Percentiles rank a stretch among this genome's conserved stretches.
Conservation (phyloP, 2,888 invertebrate species). For the Lasioglossum morio region DNA sequence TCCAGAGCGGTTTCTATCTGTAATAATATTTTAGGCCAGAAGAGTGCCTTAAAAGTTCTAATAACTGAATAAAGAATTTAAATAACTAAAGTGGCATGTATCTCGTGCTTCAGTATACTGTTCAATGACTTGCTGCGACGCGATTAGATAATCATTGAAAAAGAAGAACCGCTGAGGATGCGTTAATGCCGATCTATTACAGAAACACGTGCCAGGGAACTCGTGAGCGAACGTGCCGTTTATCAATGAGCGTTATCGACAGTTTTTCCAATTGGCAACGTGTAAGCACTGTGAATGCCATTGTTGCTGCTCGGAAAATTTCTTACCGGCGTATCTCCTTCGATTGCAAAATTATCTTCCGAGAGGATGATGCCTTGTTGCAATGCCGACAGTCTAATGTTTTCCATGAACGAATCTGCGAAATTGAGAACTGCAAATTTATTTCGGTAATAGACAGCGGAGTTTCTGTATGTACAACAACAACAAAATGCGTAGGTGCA, state of each 20-base stretch:
- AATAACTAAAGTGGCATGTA: too few species aligned
- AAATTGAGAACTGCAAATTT: too few species aligned
- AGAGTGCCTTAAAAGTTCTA: background rate
- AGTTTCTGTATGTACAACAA: too few species aligned
- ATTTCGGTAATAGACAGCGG: too few species aligned
- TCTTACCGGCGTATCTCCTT: background rate
- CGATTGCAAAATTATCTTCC: background rate
- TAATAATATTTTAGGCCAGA: too few species aligned
- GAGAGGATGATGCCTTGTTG: background rate
- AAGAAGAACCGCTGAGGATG: background rate
- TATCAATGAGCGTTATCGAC: conserved; percentile 22
- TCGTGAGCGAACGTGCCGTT: conserved; percentile 25
- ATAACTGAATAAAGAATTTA: too few species aligned
- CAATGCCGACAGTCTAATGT: background rate
- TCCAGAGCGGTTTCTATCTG: too few species aligned
- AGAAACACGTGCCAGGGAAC: conserved; percentile 11
- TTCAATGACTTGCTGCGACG: background rate
- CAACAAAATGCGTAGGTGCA: too few species aligned
- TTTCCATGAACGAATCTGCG: too few species aligned
- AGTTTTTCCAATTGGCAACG: background rate
- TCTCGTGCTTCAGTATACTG: background rate
- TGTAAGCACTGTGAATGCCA: background rate
- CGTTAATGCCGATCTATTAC: background rate
- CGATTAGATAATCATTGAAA: conserved; percentile 1
- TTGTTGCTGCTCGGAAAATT: conserved; percentile 5